Conservation (phyloP, 2,113 vertebrate genomes). For the Probosciger aterrimus region DNA sequence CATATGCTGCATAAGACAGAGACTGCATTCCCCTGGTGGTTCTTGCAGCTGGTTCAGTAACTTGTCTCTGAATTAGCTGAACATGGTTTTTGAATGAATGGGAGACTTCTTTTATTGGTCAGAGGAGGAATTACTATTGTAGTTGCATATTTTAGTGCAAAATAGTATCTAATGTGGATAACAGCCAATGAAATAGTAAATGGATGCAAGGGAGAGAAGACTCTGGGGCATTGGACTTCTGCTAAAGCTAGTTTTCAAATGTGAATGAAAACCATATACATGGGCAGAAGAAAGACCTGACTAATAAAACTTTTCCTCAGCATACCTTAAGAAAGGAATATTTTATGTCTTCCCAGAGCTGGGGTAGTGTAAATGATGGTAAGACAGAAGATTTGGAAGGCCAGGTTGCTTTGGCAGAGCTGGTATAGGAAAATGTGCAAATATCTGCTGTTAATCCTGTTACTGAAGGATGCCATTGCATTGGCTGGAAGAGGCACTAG, state of each 20-base stretch:
- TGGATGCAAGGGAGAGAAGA: not conserved
- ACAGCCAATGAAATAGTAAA: not conserved
- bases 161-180: not conserved
- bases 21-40: not conserved
- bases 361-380: not conserved
- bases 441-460: not conserved
- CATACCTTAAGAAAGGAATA: not conserved
- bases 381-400: not conserved
- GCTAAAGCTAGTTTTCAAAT: not conserved
- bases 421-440: not conserved
- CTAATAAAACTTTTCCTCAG: not conserved
- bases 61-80: not conserved
- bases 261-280: not conserved
- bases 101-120: not conserved
- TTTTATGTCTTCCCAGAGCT: not conserved
- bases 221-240: not conserved
- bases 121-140: not conserved
- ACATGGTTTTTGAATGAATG: not conserved
- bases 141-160: not conserved
- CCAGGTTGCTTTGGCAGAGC: not conserved
- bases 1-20: not conserved
- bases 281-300: not conserved
- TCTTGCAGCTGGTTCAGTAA: not conserved
- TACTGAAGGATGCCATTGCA: not conserved
- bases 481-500: not conserved